Percentiles rank a stretch among this genome's conserved stretches.
phyloP scores from a whole-genome alignment of 2,888 invertebrate species.

The Aromia moschata region DNA sequence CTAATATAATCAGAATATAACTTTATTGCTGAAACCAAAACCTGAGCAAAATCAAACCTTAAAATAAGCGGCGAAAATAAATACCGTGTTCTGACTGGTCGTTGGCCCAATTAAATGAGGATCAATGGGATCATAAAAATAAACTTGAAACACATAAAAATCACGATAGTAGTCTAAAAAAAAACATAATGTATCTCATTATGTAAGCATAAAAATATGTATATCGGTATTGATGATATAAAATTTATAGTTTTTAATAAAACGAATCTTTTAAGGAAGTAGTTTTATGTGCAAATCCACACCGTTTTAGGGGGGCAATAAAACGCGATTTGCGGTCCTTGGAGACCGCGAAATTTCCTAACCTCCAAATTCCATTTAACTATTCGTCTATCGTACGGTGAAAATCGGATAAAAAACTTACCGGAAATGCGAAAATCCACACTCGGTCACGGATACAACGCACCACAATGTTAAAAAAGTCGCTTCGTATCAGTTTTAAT shows the following conservation, averaged over 20 bases:
- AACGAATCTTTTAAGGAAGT: not conserved
- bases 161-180: not conserved
- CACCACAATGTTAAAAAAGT: constrained; percentile 7
- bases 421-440: constrained; percentile 14
- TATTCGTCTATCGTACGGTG: not conserved
- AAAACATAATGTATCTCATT: not conserved
- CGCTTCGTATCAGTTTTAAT: constrained; percentile 13
- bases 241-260: not conserved
- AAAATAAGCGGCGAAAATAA: constrained; percentile 2
- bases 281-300: too few species aligned
- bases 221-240: not conserved
- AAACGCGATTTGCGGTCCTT: too few species aligned
- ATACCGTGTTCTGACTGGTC: constrained; percentile 5
- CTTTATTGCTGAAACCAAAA: constrained; percentile 8
- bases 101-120: constrained; percentile 15
- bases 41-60: too few species aligned
- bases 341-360: too few species aligned
- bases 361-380: not conserved
- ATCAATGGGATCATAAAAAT: constrained; percentile 17
- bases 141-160: constrained; percentile 2
- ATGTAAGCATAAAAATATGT: not conserved
- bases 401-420: constrained; percentile 4
- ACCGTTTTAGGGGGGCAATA: too few species aligned
- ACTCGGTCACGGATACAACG: not conserved
- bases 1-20: constrained; percentile 2